Percentiles rank a stretch among this genome's conserved stretches.
phyloP scores from a whole-genome alignment of 2,888 invertebrate genomes.

The Tachina fera region DNA sequence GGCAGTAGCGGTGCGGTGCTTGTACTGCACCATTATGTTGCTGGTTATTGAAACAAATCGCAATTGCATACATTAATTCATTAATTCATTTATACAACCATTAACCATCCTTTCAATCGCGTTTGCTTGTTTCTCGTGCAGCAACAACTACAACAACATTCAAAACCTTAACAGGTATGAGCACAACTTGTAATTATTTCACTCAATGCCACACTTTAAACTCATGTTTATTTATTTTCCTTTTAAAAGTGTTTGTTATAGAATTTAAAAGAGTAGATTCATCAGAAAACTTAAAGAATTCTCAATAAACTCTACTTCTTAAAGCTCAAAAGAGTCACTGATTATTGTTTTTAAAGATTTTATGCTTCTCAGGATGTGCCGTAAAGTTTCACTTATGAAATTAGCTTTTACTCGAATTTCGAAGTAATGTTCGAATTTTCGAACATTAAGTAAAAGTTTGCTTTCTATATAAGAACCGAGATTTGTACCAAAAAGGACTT shows the following conservation, averaged over 20 bases:
- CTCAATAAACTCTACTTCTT: no score
- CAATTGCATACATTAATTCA: conserved; percentile 70
- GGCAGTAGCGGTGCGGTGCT: conserved; percentile 9
- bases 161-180: conserved; percentile 4
- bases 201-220: conserved; percentile 45
- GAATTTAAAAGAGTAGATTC: neutral
- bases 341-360: no score
- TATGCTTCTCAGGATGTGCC: no score
- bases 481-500: no score
- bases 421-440: no score
- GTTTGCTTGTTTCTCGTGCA: conserved; percentile 24
- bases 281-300: neutral
- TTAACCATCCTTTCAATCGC: conserved; percentile 44
- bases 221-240: conserved; percentile 22
- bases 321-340: no score
- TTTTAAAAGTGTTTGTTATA: neutral
- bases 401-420: no score
- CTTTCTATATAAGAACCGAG: no score
- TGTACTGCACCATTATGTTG: conserved; percentile 52
- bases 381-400: no score
- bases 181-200: conserved; percentile 59
- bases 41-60: conserved; percentile 70
- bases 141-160: neutral
- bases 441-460: no score
- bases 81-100: conserved; percentile 59